Percentiles rank a stretch among this genome's conserved stretches.
These are phyloP conservation scores for Rhopalosiphum maidis DNA, from an alignment of 1,140 invertebrate genomes.

Conservation along the genomic window DNA sequence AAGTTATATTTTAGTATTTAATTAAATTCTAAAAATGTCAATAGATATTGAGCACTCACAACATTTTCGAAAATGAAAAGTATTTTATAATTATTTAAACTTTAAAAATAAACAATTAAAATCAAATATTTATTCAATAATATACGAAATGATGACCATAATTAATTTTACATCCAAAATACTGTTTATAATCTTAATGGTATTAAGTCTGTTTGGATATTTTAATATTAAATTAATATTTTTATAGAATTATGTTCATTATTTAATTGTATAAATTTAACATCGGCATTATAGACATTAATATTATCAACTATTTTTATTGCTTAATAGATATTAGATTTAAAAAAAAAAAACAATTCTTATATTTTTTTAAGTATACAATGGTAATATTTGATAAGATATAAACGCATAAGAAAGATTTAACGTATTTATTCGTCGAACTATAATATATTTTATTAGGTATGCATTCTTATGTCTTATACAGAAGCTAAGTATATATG, in stretches of 20 bases:
- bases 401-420: not conserved
- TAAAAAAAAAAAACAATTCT: not conserved
- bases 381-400: no score
- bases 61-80: not conserved
- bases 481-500: not conserved
- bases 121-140: not conserved
- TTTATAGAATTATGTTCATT: no score
- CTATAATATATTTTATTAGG: not conserved
- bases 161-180: not conserved
- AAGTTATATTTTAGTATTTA: not conserved
- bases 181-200: not conserved
- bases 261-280: not conserved
- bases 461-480: not conserved
- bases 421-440: not conserved
- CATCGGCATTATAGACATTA: not conserved
- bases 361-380: not conserved
- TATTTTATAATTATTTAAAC: not conserved
- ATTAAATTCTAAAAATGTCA: not conserved
- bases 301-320: not conserved
- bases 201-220: not conserved
- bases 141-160: not conserved
- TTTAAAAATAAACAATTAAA: not conserved
- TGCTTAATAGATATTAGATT: not conserved
- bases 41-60: not conserved
- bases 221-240: not conserved